Conservation (phyloP, 2,113 vertebrate genomes). For the Syrrhaptes paradoxus region DNA sequence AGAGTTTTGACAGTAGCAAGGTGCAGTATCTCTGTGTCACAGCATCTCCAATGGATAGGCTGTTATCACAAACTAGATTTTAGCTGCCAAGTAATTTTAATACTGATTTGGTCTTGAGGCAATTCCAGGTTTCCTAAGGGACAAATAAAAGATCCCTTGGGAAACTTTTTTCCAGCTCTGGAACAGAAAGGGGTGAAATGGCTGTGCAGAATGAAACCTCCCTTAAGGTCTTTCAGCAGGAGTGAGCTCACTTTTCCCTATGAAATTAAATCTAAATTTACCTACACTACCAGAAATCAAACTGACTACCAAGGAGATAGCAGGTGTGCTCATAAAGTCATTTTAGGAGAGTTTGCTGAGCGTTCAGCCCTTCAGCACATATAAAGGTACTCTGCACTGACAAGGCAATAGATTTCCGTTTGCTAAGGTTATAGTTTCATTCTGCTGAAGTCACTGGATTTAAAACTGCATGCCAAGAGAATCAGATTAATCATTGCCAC, state of each 20-base stretch:
- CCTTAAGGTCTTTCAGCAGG: neutral
- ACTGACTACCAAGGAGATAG: neutral
- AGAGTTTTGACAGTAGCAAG: neutral
- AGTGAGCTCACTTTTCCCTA: neutral
- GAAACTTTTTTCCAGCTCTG: neutral
- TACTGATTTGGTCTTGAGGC: neutral
- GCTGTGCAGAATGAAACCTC: neutral
- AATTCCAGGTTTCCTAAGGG: neutral
- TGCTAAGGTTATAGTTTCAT: neutral
- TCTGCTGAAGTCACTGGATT: slow-evolving; percentile 7
- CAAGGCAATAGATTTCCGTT: neutral
- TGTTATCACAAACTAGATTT: neutral
- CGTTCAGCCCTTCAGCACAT: neutral
- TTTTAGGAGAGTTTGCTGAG: neutral
- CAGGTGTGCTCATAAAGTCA: neutral
- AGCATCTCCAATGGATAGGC: neutral
- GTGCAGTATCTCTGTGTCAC: neutral
- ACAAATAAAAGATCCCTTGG: neutral
- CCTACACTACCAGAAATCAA: neutral
- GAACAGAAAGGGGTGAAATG: neutral
- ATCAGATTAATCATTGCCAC: neutral
- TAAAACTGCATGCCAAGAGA: neutral
- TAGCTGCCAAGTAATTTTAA: neutral
- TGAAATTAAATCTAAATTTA: neutral
- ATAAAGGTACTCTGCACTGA: neutral